A percentile compares a stretch with the other conserved stretches of the same genome.
Evolutionary conservation across 1,140 invertebrate genomes (phyloP).

Genomic region (Samia ricini): DNA sequence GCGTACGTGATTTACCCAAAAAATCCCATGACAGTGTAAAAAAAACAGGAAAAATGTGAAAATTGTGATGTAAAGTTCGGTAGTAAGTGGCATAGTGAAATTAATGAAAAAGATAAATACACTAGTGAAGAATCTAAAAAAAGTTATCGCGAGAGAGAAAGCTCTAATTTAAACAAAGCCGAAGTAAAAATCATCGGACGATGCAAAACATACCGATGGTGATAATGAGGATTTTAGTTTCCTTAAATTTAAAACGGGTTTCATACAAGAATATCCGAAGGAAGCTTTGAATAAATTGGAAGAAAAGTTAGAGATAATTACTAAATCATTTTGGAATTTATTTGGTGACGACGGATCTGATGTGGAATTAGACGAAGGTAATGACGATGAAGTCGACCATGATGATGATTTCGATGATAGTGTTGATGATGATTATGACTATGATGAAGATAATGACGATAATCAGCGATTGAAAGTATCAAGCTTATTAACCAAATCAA

Average conservation of each 20-base stretch:
- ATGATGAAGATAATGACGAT: conserved; percentile 19
- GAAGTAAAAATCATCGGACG: conserved; percentile 21
- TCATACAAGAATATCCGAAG: conserved; percentile 16
- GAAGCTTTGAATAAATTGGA: background rate
- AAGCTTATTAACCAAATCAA: conserved; percentile 11
- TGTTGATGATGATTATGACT: conserved; percentile 28
- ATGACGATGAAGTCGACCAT: conserved; percentile 17
- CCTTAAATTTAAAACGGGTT: conserved; percentile 20
- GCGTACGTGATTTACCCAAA: conserved; percentile 64
- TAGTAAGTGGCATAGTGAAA: conserved; percentile 50
- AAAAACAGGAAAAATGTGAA: conserved; percentile 60
- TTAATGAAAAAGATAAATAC: conserved; percentile 56
- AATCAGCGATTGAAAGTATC: background rate
- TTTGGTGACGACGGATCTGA: conserved; percentile 8
- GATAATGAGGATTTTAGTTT: conserved; percentile 29
- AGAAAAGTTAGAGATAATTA: conserved; percentile 1
- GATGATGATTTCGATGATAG: conserved; percentile 18
- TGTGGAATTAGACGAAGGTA: conserved; percentile 17
- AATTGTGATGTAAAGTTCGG: conserved; percentile 63
- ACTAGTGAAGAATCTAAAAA: conserved; percentile 48
- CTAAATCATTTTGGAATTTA: background rate
- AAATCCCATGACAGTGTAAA: conserved; percentile 42
- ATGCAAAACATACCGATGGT: conserved; percentile 24
- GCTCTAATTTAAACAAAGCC: conserved; percentile 26
- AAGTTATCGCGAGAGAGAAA: conserved; percentile 41